Percentiles rank a stretch among this genome's conserved stretches.
Evolutionary conservation across 2,113 vertebrate species (phyloP).

Genomic region (Charadrius vociferus): DNA sequence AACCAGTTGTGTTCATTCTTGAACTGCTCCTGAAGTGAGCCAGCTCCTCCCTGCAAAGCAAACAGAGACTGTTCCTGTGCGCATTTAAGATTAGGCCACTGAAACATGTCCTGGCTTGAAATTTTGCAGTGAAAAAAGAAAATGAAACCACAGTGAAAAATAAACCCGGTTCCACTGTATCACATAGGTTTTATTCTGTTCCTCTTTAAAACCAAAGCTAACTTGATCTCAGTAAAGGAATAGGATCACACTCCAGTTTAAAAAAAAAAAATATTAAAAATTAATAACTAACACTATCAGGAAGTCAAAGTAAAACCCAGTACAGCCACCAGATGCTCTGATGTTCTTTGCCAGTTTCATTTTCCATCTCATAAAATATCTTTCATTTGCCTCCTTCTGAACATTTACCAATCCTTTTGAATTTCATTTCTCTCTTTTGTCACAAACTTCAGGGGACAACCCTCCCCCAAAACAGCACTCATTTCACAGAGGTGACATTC

Average conservation of each 20-base stretch:
- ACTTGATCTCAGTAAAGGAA: not conserved
- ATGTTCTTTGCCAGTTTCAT: not conserved
- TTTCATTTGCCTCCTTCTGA: not conserved
- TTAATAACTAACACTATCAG: not conserved
- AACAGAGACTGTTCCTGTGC: not conserved
- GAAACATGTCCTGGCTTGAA: conserved; percentile 49
- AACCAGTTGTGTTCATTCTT: not conserved
- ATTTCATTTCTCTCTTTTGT: not conserved
- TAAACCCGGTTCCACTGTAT: not conserved
- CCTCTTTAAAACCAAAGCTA: not conserved
- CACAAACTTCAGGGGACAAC: not conserved
- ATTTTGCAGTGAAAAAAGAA: conserved; percentile 39
- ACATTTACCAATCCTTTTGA: not conserved
- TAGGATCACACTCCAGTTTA: not conserved
- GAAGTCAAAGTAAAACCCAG: not conserved
- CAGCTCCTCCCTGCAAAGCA: conserved; percentile 50
- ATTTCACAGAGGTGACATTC: not conserved
- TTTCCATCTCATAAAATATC: not conserved
- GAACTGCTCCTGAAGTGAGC: not conserved
- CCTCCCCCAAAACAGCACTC: not conserved
- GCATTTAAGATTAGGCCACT: conserved; percentile 28
- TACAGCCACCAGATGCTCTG: not conserved
- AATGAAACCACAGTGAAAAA: conserved; percentile 40
- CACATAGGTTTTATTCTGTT: not conserved
- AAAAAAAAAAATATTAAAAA: not conserved